These are phyloP conservation scores for Limonius californicus DNA, from an alignment of 1,140 invertebrate species.

Conservation along the genomic window DNA sequence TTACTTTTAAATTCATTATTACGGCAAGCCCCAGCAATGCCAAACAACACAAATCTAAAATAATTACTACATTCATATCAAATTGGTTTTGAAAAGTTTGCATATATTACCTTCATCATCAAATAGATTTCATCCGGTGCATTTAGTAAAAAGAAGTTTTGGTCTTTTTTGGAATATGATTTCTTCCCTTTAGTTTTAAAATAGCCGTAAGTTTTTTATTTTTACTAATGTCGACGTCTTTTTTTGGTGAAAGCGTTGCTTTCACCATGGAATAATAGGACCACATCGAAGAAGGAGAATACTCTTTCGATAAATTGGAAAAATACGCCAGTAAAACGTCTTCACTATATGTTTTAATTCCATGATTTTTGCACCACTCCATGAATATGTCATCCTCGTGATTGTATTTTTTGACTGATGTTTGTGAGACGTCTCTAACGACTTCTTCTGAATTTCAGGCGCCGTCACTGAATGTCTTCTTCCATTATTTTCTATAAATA, in stretches of 20 bases:
- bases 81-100: slow-evolving; percentile 20
- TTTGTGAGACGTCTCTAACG: neutral
- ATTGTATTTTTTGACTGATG: slow-evolving; percentile 2
- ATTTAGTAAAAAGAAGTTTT: slow-evolving; percentile 19
- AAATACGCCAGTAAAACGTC: too few relatives aligned
- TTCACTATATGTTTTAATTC: neutral
- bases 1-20: slow-evolving; percentile 18
- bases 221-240: neutral
- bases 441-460: neutral
- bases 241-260: slow-evolving; percentile 11
- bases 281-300: too few relatives aligned
- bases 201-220: neutral
- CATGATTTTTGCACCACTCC: neutral
- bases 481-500: neutral
- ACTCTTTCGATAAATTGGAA: too few relatives aligned
- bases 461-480: neutral
- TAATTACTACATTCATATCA: slow-evolving; percentile 19
- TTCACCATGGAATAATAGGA: neutral
- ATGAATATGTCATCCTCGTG: neutral
- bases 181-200: neutral
- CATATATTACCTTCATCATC: slow-evolving; percentile 20
- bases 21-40: neutral
- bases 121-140: slow-evolving; percentile 20
- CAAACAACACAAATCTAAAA: slow-evolving; percentile 18
- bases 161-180: slow-evolving; percentile 15